Base-by-base conservation (phyloP, 2,797 vertebrate species). In the Caiman crocodilus region DNA sequence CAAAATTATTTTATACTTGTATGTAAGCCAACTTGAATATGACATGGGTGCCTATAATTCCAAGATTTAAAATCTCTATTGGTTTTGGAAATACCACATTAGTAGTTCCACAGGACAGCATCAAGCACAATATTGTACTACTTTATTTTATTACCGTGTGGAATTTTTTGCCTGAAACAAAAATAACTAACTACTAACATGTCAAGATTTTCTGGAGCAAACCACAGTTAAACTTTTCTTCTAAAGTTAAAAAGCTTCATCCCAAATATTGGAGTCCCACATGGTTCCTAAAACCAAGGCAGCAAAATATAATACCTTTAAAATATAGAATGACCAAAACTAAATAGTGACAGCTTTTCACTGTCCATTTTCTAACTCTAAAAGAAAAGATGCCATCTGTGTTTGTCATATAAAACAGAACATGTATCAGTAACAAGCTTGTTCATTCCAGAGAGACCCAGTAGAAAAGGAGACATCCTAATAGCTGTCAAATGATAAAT, bases 31-130 rank as follows among this genome's bases (percentile, higher is more conserved):
- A 59, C 58, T 65, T 75, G 5, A 50, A 14, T 69, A 18, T 57
- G 42, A 78, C 64, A 87, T 8, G 65, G 58, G 83, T 90, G 85
- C 79, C 89, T 77, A 4, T 63, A 64, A 80, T 89, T 89, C 73
- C 6, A 12, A 1, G 28, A 59, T 60, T 32, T 59, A 35, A 77
- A 32, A 32, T 79, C 65, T 79, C 55, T 58, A 69, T 64, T 74
- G 87, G 81, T 28, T 64, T 87, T n/a, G 28, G 28, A 35, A 79
- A 63, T 12, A 17, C 21, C 9, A 71, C 3, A 26, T 65, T 6
- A 12, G 6, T 42, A 9, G 23, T 79, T 90, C 30, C 16, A 64
- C 76, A 71, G 23, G 30, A 67, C 78, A 71, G 20, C 2, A 3
- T 61, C 12, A 60, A 76, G 10, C 6, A 13, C 35, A 0, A 0